Conservation (phyloP, 2,888 invertebrate species). For the Uropetala carovei region DNA sequence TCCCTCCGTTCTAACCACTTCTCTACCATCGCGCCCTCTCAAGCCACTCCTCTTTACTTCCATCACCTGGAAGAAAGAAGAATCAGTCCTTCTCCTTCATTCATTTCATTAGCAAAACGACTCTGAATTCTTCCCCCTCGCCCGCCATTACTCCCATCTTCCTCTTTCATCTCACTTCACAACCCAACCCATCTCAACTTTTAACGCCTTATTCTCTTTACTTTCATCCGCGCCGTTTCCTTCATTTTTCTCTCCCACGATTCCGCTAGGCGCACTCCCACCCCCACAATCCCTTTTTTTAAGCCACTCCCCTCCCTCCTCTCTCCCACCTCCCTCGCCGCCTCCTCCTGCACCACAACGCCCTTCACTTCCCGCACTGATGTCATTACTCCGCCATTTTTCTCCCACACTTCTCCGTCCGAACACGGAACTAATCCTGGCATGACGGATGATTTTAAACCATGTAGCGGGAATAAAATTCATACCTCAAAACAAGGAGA, state of each 20-base stretch:
- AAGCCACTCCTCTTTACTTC: neutral
- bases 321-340: too few species aligned
- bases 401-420: neutral
- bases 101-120: slow-evolving; percentile 2
- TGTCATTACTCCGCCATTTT: neutral
- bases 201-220: neutral
- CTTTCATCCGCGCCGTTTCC: neutral
- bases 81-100: neutral
- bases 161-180: neutral
- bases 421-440: slow-evolving; percentile 20
- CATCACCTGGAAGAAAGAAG: neutral
- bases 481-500: slow-evolving; percentile 4
- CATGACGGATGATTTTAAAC: slow-evolving; percentile 7
- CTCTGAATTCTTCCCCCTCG: neutral
- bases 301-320: too few species aligned
- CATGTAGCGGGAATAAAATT: neutral
- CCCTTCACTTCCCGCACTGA: neutral
- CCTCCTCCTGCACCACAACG: too few species aligned
- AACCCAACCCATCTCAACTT: neutral
- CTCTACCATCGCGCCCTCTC: neutral
- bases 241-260: neutral
- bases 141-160: neutral
- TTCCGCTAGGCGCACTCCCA: neutral
- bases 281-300: too few species aligned
- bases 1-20: neutral